Evolutionary conservation across 2,888 invertebrate genomes (phyloP).

Genomic region (Cantharis nigra): DNA sequence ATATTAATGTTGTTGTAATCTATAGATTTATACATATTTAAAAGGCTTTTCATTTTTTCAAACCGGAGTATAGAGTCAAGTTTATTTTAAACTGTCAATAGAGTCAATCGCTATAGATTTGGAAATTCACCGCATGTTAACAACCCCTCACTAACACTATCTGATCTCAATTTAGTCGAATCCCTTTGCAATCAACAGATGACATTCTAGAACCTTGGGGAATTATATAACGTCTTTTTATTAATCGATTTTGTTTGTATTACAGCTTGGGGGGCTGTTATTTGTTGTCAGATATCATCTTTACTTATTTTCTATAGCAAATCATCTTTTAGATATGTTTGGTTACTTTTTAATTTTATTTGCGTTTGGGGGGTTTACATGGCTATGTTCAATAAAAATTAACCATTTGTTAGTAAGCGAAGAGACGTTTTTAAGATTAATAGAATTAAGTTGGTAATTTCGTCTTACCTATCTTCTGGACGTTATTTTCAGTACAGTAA

Average conservation of each 20-base stretch:
- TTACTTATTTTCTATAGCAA: conserved; percentile 31
- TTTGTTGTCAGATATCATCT: conserved; percentile 43
- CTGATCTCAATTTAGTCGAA: conserved; percentile 49
- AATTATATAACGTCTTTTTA: conserved; percentile 52
- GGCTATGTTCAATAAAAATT: not conserved
- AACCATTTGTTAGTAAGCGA: not conserved
- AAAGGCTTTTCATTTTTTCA: not conserved
- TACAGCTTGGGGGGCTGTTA: conserved; percentile 47
- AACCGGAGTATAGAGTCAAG: not conserved
- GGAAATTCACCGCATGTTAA: conserved; percentile 31
- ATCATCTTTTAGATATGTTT: conserved; percentile 23
- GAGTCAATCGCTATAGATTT: conserved; percentile 40
- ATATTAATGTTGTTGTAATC: not conserved
- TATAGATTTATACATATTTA: not conserved
- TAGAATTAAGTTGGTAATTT: conserved; percentile 8
- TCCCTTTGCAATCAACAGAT: conserved; percentile 53
- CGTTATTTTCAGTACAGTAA: conserved; percentile 9
- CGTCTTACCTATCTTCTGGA: conserved; percentile 2
- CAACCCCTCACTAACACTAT: conserved; percentile 32
- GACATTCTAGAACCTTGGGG: conserved; percentile 48
- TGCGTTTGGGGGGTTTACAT: conserved; percentile 11
- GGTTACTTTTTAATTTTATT: conserved; percentile 26
- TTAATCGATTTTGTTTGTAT: conserved; percentile 52
- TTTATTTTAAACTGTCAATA: not conserved
- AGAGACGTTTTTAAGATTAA: not conserved